phyloP scores from a whole-genome alignment of 2,888 invertebrate genomes.

The Odontocolon sp. region DNA sequence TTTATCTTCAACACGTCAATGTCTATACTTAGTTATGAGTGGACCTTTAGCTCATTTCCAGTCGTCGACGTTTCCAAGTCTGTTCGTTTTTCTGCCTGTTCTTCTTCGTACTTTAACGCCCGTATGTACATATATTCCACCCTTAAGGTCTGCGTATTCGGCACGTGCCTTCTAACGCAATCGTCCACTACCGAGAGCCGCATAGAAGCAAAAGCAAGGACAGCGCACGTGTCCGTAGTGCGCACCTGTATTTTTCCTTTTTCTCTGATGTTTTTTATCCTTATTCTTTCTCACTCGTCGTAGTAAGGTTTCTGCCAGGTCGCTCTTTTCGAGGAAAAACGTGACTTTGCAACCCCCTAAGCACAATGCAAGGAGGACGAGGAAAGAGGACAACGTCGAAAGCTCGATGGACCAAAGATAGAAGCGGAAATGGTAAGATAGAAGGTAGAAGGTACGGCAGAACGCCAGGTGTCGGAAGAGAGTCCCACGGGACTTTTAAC shows the following conservation, averaged over 20 bases:
- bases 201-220: slow-evolving; percentile 21
- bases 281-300: not conserved
- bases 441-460: slow-evolving; percentile 33
- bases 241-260: slow-evolving; percentile 33
- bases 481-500: slow-evolving; percentile 61
- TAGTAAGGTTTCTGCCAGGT: slow-evolving; percentile 30
- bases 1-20: not conserved
- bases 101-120: slow-evolving; percentile 25
- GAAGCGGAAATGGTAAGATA: slow-evolving; percentile 38
- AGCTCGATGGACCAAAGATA: slow-evolving; percentile 14
- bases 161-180: slow-evolving; percentile 63
- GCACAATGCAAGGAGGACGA: not conserved
- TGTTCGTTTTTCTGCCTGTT: slow-evolving; percentile 6
- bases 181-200: slow-evolving; percentile 52
- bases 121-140: slow-evolving; percentile 47
- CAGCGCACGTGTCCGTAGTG: slow-evolving; percentile 33
- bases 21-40: slow-evolving; percentile 1
- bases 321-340: slow-evolving; percentile 57
- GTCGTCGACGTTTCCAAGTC: slow-evolving; percentile 14
- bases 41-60: not conserved
- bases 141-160: slow-evolving; percentile 58
- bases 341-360: slow-evolving; percentile 58
- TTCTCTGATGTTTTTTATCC: slow-evolving; percentile 13
- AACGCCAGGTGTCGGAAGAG: slow-evolving; percentile 46
- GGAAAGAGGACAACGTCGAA: slow-evolving; percentile 9